These are phyloP conservation scores for Mustela nigripes DNA, from an alignment of 2,113 vertebrate genomes.

Conservation along the genomic window DNA sequence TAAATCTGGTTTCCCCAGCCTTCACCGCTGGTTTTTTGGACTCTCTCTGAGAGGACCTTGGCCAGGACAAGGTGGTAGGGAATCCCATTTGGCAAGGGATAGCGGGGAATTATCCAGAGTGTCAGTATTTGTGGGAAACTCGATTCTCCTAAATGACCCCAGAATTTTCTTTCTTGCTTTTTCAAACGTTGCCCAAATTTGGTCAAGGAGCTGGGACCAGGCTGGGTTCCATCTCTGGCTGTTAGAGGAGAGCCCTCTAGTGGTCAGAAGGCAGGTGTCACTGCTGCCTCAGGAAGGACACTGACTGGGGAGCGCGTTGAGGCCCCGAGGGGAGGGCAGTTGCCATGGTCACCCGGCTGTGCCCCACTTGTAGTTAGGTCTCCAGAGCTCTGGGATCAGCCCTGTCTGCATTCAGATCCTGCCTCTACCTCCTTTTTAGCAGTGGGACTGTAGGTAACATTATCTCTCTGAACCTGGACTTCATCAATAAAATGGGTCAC, in stretches of 20 bases:
- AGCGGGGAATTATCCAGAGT: conserved; percentile 67
- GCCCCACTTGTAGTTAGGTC: neutral
- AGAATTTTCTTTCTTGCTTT: conserved; percentile 26
- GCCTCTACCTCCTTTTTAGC: neutral
- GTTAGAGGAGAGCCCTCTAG: conserved; percentile 71
- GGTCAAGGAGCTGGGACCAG: neutral
- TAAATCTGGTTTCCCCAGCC: neutral
- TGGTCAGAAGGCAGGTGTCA: neutral
- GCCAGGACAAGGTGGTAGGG: conserved; percentile 52
- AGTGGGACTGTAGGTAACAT: no score
- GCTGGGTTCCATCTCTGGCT: neutral
- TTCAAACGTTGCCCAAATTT: conserved; percentile 25
- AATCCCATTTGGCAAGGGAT: conserved; percentile 74
- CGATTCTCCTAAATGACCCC: conserved; percentile 59
- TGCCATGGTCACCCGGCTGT: neutral
- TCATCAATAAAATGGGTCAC: neutral
- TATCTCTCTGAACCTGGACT: neutral
- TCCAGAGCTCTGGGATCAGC: neutral
- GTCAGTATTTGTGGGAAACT: conserved; percentile 78
- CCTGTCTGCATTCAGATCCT: neutral
- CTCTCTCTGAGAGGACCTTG: neutral
- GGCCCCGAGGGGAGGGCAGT: neutral
- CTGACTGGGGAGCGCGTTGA: neutral
- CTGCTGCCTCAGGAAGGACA: neutral
- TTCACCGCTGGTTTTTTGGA: neutral